A percentile compares a stretch with the other conserved stretches of the same genome.
These are phyloP conservation scores for Nomada ferruginata DNA, from an alignment of 2,888 invertebrate species.

Conservation along the genomic window DNA sequence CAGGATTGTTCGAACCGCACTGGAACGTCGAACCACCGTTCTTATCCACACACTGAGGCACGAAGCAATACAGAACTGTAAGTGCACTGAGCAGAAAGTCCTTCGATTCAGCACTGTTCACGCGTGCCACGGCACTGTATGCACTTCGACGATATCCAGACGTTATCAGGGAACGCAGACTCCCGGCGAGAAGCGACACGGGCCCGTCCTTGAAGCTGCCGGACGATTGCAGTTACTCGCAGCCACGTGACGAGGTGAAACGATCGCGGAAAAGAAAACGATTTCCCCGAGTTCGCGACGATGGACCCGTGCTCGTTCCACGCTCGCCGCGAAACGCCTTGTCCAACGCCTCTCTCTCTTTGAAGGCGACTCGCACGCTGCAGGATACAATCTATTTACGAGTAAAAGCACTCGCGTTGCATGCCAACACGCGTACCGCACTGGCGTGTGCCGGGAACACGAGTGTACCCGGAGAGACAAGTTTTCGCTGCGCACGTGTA, in stretches of 20 bases:
- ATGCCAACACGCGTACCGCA: constrained; percentile 53
- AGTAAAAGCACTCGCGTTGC: constrained; percentile 66
- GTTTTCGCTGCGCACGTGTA: constrained; percentile 53
- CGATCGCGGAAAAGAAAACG: constrained; percentile 7
- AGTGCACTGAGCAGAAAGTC: not conserved
- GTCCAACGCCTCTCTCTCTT: constrained; percentile 44
- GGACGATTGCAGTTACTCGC: not conserved
- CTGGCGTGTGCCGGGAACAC: constrained; percentile 35
- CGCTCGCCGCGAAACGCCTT: constrained; percentile 40
- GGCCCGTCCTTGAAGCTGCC: not conserved
- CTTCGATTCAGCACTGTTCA: not conserved
- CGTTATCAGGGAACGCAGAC: not conserved
- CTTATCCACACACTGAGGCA: not conserved
- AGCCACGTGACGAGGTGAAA: not conserved
- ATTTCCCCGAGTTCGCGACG: constrained; percentile 26
- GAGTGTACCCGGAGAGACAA: constrained; percentile 40
- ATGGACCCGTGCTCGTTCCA: constrained; percentile 30
- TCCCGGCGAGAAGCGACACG: not conserved
- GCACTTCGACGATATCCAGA: not conserved
- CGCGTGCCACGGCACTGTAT: not conserved
- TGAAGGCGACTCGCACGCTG: constrained; percentile 40
- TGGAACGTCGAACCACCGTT: not conserved
- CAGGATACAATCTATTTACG: constrained; percentile 68
- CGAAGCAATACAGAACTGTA: not conserved
- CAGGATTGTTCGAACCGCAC: not conserved